Conservation (phyloP, 2,888 invertebrate genomes). For the Drosophila glabriapex region DNA sequence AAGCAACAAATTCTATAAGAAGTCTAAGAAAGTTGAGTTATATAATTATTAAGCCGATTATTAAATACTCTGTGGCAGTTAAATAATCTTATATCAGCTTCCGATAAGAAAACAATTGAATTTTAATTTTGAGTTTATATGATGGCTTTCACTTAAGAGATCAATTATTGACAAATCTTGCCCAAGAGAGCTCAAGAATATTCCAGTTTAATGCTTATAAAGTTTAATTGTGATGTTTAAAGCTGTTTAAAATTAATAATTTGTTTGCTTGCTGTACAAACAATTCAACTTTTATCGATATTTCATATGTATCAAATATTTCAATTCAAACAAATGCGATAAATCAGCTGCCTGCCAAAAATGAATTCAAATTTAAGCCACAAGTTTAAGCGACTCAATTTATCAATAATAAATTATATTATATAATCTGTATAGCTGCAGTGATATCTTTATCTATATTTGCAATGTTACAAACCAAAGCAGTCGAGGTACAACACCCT, state of each 20-base stretch:
- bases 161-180: not conserved
- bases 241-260: not conserved
- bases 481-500: not conserved
- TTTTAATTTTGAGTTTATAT: not conserved
- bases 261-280: too few species aligned
- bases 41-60: not conserved
- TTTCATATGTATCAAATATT: not conserved
- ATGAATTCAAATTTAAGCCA: not conserved
- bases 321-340: not conserved
- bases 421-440: not conserved
- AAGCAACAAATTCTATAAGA: constrained; percentile 16
- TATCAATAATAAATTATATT: not conserved
- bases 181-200: not conserved
- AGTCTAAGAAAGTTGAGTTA: not conserved
- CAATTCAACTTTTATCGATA: not conserved
- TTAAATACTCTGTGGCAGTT: constrained; percentile 15
- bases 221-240: not conserved
- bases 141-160: not conserved
- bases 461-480: not conserved
- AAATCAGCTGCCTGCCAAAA: not conserved
- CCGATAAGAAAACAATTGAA: not conserved
- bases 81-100: not conserved
- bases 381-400: not conserved
- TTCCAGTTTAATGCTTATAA: not conserved
- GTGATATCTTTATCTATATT: not conserved